Evolutionary conservation across 1,140 invertebrate species (phyloP), one percentile per base, ranked within the genome.

Genomic region (Vanessa tameamea): DNA sequence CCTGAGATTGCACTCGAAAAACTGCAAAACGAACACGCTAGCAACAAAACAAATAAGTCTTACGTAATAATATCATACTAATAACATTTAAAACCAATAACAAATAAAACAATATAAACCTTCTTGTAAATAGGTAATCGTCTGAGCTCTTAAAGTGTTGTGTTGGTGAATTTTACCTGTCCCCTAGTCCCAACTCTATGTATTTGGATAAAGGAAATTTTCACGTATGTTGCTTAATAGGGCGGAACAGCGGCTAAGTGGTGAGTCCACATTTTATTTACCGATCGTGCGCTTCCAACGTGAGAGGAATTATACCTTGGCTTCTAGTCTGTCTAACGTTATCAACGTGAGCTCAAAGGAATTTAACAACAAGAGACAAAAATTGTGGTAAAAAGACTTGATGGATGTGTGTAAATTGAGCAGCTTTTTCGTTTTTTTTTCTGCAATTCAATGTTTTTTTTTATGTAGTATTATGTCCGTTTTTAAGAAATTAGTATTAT

Each of bases 241-340:
- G 47, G 72, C 47, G 72, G 55, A 73, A 73, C 72, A 64, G 43
- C 47, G 51, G 64, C 51, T 73, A 65, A 73, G 72, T 73, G 55
- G 72, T 43, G 65, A 73, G 72, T 73, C 65, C 65, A 73, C 72
- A 68, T 73, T 73, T 73, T 73, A 73, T 65, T 73, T 73, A 73
- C 57, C 65, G 64, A 31, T 73, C 65, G 55, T 51, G 72, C 12
- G 14, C 69, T 26, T 23, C 23, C 51, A 59, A 70, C 69, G 69
- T 64, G 69, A 63, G 57, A 59, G 47, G 69, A 70, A 70, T 70
- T 64, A 70, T 37, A 26, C 59, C 43, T 8, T 57, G 55, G 55
- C 48, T 37, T 59, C 55, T 26, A 26, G 8, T 47, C 53, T 69
- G 55, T 59, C 55, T 61, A 48, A 43, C 47, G 67, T 11, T 26